Percentiles rank a stretch among this genome's conserved stretches.
phyloP scores from a whole-genome alignment of 2,113 vertebrate species.

The Oxygymnocypris stewartii region DNA sequence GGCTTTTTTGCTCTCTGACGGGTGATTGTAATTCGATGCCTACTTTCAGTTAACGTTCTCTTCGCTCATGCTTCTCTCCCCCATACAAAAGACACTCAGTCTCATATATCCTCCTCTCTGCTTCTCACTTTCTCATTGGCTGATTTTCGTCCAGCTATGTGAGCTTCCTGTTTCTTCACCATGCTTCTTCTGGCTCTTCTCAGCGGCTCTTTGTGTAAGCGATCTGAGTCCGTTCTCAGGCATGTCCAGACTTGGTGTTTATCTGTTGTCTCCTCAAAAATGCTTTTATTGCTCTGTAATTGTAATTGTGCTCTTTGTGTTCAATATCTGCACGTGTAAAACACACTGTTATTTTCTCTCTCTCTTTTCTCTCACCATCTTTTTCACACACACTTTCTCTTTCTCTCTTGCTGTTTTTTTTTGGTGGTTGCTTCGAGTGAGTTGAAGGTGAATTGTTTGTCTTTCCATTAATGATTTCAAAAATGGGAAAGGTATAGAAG shows the following conservation, averaged over 20 bases:
- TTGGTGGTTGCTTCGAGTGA: background rate
- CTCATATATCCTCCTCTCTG: conserved; percentile 42
- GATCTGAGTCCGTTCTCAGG: conserved; percentile 55
- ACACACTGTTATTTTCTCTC: conserved; percentile 5
- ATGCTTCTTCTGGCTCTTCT: conserved; percentile 56
- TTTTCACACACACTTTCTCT: conserved; percentile 11
- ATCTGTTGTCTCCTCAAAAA: background rate
- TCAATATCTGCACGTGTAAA: conserved; percentile 19
- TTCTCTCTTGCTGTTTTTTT: conserved; percentile 2
- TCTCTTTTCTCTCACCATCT: background rate
- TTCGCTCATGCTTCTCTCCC: conserved; percentile 50
- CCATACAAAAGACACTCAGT: conserved; percentile 41
- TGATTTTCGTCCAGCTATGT: conserved; percentile 31
- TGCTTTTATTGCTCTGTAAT: background rate
- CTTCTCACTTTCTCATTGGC: conserved; percentile 43
- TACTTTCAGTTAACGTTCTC: conserved; percentile 67
- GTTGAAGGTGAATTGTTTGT: conserved; percentile 1
- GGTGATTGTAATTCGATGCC: conserved; percentile 69
- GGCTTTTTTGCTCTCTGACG: background rate
- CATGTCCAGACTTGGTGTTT: conserved; percentile 47
- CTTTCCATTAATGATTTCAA: background rate
- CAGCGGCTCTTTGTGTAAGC: conserved; percentile 68
- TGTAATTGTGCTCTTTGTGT: background rate
- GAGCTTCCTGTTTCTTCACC: conserved; percentile 69
- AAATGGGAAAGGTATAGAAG: background rate